Evolutionary conservation across 2,797 vertebrate genomes (phyloP).

Genomic region (Intellagama lesueurii): DNA sequence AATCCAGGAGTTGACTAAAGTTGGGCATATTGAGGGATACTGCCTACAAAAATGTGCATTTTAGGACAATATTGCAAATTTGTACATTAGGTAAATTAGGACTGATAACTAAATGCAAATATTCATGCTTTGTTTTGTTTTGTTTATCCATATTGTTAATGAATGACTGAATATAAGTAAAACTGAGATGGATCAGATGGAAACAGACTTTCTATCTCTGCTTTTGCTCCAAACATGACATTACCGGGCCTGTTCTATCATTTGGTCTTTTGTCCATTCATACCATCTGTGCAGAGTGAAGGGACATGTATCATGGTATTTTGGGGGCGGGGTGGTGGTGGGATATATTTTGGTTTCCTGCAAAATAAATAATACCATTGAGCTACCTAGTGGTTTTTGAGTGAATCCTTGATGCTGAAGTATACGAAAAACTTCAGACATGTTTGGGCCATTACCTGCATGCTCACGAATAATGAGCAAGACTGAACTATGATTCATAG

Average conservation of each 20-base stretch:
- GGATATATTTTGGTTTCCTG: no score
- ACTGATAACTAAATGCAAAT: no score
- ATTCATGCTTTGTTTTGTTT: neutral
- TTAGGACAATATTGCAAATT: no score
- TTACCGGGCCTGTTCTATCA: neutral
- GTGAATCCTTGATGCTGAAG: neutral
- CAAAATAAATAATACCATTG: neutral
- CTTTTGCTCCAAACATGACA: neutral
- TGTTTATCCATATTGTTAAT: neutral
- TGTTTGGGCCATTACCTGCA: neutral
- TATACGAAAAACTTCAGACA: rapidly evolving
- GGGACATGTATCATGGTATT: neutral
- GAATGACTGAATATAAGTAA: neutral
- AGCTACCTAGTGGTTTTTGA: neutral
- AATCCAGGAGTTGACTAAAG: no score
- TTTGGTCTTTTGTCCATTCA: neutral
- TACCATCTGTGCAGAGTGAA: neutral
- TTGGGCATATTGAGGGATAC: no score
- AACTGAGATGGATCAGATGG: neutral
- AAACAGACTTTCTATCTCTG: neutral
- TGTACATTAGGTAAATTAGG: no score
- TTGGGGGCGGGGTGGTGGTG: neutral
- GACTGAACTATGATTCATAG: neutral
- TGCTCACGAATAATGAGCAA: neutral
- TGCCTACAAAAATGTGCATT: no score